phyloP scores from a whole-genome alignment of 2,888 invertebrate species.

The Empis livida region DNA sequence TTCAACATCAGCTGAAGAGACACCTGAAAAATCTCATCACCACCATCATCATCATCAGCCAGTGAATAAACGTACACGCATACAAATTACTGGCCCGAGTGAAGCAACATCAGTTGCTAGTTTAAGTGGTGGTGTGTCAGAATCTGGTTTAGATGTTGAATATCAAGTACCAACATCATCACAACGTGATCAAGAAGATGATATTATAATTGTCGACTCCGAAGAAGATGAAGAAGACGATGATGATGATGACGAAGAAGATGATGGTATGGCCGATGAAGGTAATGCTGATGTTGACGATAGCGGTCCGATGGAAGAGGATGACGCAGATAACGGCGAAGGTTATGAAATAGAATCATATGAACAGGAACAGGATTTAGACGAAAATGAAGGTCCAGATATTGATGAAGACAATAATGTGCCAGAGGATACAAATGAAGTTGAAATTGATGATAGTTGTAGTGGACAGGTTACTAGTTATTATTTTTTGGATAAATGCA shows the following conservation, averaged over 20 bases:
- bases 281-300: slow-evolving; percentile 44
- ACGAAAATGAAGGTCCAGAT: slow-evolving; percentile 41
- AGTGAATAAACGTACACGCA: slow-evolving; percentile 29
- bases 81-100: slow-evolving; percentile 22
- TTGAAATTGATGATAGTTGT: slow-evolving; percentile 44
- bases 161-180: slow-evolving; percentile 79
- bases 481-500: slow-evolving; percentile 43
- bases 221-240: slow-evolving; percentile 54
- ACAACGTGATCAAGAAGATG: slow-evolving; percentile 75
- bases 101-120: slow-evolving; percentile 22
- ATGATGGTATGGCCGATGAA: slow-evolving; percentile 40
- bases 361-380: slow-evolving; percentile 40
- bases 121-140: slow-evolving; percentile 36
- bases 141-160: slow-evolving; percentile 51
- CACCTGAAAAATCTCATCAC: slow-evolving; percentile 23
- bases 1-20: slow-evolving; percentile 37
- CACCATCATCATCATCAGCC: slow-evolving; percentile 7
- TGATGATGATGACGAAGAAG: slow-evolving; percentile 48
- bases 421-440: slow-evolving; percentile 46
- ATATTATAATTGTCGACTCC: slow-evolving; percentile 66
- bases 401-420: slow-evolving; percentile 41
- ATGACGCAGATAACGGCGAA: slow-evolving; percentile 42
- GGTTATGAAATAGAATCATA: slow-evolving; percentile 43
- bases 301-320: slow-evolving; percentile 32
- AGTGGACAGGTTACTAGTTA: too few relatives aligned